Conservation (phyloP, 92 coral and sea anemone genomes). For the Phenganax stokvisi region DNA sequence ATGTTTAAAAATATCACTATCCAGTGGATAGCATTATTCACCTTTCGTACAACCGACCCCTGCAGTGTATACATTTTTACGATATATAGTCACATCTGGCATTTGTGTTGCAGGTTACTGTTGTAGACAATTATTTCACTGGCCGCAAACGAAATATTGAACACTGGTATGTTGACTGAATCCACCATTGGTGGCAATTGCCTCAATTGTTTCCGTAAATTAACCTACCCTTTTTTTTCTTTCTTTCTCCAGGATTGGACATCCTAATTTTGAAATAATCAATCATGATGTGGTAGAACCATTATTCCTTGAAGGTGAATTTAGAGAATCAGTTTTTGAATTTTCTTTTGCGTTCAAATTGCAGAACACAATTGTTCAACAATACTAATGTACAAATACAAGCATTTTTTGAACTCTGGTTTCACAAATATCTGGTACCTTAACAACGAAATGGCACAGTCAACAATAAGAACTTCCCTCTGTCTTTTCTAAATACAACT, state of each 20-base stretch:
- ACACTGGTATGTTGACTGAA: slow-evolving; percentile 64
- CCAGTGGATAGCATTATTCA: no score
- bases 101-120: slow-evolving; percentile 67
- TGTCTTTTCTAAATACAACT: no score
- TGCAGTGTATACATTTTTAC: not conserved
- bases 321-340: not conserved
- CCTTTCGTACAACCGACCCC: no score
- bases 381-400: no score
- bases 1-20: not conserved
- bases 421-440: no score
- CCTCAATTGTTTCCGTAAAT: not conserved
- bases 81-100: not conserved
- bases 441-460: no score
- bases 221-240: not conserved
- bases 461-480: no score
- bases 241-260: slow-evolving; percentile 70
- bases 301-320: slow-evolving; percentile 77
- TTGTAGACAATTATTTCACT: slow-evolving; percentile 91
- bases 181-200: not conserved
- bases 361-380: no score
- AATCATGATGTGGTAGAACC: slow-evolving; percentile 98
- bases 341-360: not conserved
- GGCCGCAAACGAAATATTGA: slow-evolving; percentile 94
- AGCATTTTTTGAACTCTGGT: no score
- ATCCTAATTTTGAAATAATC: slow-evolving; percentile 89